phyloP scores from a whole-genome alignment of 2,797 vertebrate species.

The Sus cebifrons region DNA sequence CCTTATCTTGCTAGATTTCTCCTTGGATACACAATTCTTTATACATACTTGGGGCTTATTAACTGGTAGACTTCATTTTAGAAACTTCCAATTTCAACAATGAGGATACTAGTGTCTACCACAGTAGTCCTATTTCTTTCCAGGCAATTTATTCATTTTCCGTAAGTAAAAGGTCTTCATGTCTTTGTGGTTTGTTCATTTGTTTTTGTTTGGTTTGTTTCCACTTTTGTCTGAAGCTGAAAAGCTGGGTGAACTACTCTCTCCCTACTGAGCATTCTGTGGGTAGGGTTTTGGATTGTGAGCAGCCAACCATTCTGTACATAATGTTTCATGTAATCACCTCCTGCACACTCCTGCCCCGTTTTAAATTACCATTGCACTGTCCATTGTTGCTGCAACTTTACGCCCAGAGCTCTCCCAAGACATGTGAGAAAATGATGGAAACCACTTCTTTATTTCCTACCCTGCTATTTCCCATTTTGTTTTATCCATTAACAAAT shows the following conservation, averaged over 20 bases:
- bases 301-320: not conserved
- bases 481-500: not conserved
- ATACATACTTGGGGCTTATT: not conserved
- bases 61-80: not conserved
- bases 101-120: not conserved
- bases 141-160: constrained; percentile 17
- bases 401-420: not conserved
- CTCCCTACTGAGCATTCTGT: not conserved
- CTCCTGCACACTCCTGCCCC: not conserved
- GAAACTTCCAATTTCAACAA: not conserved
- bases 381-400: not conserved
- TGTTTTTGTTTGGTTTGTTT: constrained; percentile 21
- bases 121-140: not conserved
- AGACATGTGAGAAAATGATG: not conserved
- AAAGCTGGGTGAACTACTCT: constrained; percentile 15
- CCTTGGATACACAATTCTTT: not conserved
- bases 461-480: constrained; percentile 32
- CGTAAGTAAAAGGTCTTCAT: constrained; percentile 35
- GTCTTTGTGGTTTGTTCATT: not conserved
- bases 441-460: not conserved
- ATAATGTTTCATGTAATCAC: constrained; percentile 33
- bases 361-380: not conserved
- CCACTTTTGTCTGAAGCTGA: not conserved
- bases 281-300: not conserved
- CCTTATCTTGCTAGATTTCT: not conserved